Evolutionary conservation across 1,140 invertebrate species (phyloP), one percentile per base, ranked within the genome.

Genomic region (Holotrichia oblita): DNA sequence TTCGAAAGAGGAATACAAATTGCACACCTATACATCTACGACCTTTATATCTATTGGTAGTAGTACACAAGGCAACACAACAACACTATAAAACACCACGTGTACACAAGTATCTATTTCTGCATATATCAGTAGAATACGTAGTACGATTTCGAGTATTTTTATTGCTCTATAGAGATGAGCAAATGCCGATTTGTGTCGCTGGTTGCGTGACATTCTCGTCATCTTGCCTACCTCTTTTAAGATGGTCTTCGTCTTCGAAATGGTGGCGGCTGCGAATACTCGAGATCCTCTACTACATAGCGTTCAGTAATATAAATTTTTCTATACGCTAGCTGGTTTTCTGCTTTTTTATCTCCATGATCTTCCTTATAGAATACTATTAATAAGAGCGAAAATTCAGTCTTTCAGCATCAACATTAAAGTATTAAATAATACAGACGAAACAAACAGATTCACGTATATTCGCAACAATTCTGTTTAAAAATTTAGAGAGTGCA

Each of bases 61-160:
- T 34, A 34, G 2, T 55, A 55, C 12, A 40, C 8, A 72, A 0
- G 64, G 22, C 24, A n/a, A 22, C 9, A 72, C 22, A 27, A 14
- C 64, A 10, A 10, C 73, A 10, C 73, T 14, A 42, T 74, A 74
- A 74, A 74, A 74, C 73, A 40, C 73, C 73, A 42, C 40, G 73
- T 78, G 73, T 55, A 59, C 55, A 17, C 34, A 75, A 78, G 69
- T 74, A 78, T 40, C 77, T 74, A 78, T 44, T 78, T 78, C 69
- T 42, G 77, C 69, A 78, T 78, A 78, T 74, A 78, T 78, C 77
- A 74, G 77, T 74, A 55, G 69, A 73, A 78, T 34, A 40, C 10
- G n/a, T 40, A 12, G 27, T 59, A 73, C 69, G 69, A 78, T 78
- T 55, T 55, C 12, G 48, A 55, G 27, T 72, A 55, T 78, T 72